Conservation (phyloP, 2,797 vertebrate species). For the Chromis chromis region DNA sequence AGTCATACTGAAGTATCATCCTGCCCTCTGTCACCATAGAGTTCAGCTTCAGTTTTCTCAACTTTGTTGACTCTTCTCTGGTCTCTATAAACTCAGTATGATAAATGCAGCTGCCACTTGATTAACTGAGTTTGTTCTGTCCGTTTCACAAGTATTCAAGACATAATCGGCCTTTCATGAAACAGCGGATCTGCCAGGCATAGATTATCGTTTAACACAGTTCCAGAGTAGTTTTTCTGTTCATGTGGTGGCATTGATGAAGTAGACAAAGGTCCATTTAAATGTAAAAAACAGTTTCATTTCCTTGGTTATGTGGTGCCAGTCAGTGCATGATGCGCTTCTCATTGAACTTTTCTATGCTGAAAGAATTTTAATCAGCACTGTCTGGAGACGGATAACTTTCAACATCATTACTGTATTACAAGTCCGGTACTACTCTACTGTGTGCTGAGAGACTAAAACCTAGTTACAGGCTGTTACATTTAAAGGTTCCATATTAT, state of each 20-base stretch:
- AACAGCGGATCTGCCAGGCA: constrained; percentile 42
- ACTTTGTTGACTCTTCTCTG: constrained; percentile 17
- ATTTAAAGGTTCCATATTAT: neutral
- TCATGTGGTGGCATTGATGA: constrained; percentile 48
- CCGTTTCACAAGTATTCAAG: constrained; percentile 33
- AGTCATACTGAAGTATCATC: neutral
- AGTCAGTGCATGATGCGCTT: constrained; percentile 43
- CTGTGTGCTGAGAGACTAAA: constrained; percentile 13
- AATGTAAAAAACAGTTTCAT: constrained; percentile 24
- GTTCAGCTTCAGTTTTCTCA: neutral
- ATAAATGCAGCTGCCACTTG: constrained; percentile 61
- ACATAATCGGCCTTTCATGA: constrained; percentile 71
- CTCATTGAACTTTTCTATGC: constrained; percentile 34
- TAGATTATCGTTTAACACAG: constrained; percentile 42
- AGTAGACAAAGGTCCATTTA: constrained; percentile 47
- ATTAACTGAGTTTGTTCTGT: constrained; percentile 57
- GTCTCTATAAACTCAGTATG: constrained; percentile 32
- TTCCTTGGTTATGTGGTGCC: constrained; percentile 52
- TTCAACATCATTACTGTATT: constrained; percentile 27
- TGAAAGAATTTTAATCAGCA: constrained; percentile 23
- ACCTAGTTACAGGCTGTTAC: constrained; percentile 14
- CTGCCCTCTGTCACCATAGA: neutral
- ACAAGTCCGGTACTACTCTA: constrained; percentile 22
- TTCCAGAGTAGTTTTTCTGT: constrained; percentile 30
- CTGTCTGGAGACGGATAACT: constrained; percentile 25